Base-by-base conservation (phyloP, 2,797 vertebrate species). In the Siniperca obscura region DNA sequence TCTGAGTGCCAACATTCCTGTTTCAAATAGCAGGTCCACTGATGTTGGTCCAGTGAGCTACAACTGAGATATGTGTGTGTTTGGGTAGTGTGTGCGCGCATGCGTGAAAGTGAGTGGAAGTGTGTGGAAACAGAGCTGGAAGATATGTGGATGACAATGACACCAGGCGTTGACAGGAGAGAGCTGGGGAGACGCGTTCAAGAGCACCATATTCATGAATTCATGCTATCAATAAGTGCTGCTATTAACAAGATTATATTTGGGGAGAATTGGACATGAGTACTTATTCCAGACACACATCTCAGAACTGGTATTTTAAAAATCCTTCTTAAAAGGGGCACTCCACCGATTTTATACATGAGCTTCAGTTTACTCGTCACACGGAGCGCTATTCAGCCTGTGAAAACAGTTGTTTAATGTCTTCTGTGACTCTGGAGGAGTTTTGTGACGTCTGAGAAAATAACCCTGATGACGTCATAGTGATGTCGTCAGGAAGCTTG, bases 1-100 rank as follows among this genome's bases (percentile, higher is more conserved):
- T 67, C 66, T 22, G 76, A n/a, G 74, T 82, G 92, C 91, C 91
- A 94, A 90, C 87, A 89, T 91, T 91, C 88, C 83, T 90, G 82
- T 70, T 90, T 90, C 86, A 91, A 89, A 91, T 80, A 84, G 86
- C 76, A 80, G 70, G 50, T 80, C 85, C 80, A 83, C 84, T 89
- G 84, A 91, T 84, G 86, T 86, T 66, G 75, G 72, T 90, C 89
- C 87, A 92, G 83, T 59, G 64, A 73, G 79, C 76, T 70, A 74
- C 70, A 67, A 67, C 70, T 62, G 44, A 85, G 81, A 75, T 62
- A 46, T 56, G 64, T n/a, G 59, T 36, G 66, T 74, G 71, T 52
- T 65, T 42, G 36, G 40, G 72, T 42, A 30, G 56, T 74, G 52
- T 50, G 66, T 44, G 64, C 67, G 55, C 70, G 65, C 66, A 64